These are phyloP conservation scores for Potorous gilbertii DNA, from an alignment of 2,797 vertebrate species.

Conservation along the genomic window DNA sequence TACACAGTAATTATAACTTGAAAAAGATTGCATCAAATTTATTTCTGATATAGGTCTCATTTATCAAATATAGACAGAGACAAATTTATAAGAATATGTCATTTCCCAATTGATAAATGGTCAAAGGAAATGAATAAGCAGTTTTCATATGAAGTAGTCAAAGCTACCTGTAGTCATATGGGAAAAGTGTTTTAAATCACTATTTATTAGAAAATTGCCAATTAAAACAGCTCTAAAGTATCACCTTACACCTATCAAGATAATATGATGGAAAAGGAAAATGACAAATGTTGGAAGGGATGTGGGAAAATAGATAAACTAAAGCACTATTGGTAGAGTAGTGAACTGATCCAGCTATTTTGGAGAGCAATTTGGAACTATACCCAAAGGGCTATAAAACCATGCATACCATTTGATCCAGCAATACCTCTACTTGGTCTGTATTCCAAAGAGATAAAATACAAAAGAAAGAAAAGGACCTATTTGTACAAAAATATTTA, in stretches of 20 bases:
- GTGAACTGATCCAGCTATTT: not conserved
- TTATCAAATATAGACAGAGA: not conserved
- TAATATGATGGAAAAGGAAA: not conserved
- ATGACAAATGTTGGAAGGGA: not conserved
- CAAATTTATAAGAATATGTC: not conserved
- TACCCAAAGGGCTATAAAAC: not conserved
- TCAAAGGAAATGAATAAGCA: not conserved
- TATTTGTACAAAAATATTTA: not conserved
- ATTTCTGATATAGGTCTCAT: not conserved
- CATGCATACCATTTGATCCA: not conserved
- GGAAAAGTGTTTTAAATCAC: not conserved
- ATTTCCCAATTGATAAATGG: not conserved
- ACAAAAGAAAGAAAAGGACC: not conserved
- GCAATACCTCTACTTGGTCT: not conserved
- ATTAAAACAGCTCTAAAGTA: not conserved
- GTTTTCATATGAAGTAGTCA: not conserved
- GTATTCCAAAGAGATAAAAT: not conserved
- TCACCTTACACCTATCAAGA: not conserved
- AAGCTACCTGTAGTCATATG: not conserved
- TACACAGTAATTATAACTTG: not conserved
- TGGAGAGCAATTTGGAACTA: not conserved
- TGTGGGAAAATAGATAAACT: not conserved
- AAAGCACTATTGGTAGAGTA: not conserved
- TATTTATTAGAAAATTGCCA: not conserved
- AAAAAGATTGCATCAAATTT: not conserved